Conservation (phyloP, 2,113 vertebrate genomes). For the Willisornis vidua region DNA sequence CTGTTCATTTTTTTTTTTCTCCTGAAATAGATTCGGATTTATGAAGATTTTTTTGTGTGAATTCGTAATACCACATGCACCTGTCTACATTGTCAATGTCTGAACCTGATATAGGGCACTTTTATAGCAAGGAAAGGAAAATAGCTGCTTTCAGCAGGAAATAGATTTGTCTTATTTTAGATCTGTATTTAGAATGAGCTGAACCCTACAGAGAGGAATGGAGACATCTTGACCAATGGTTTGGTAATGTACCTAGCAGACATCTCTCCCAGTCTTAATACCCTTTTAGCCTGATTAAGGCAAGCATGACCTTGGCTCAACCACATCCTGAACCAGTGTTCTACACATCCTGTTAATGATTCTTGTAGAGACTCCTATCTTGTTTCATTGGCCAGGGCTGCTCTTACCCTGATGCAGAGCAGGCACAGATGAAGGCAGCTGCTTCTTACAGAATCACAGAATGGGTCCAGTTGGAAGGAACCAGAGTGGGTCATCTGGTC, state of each 20-base stretch:
- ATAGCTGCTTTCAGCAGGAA: background rate
- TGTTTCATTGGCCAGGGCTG: background rate
- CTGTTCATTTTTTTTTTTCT: background rate
- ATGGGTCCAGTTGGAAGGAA: background rate
- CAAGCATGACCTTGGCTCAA: background rate
- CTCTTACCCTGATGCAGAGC: background rate
- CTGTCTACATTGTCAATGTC: background rate
- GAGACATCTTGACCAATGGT: background rate
- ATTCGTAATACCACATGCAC: background rate
- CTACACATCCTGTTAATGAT: background rate
- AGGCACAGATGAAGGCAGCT: background rate
- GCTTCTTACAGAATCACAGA: background rate
- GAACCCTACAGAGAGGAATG: background rate
- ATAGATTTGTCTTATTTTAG: background rate
- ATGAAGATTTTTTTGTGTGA: background rate
- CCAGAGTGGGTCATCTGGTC: background rate
- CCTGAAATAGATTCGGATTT: background rate
- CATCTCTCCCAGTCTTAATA: background rate
- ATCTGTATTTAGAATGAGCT: background rate
- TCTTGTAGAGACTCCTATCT: background rate
- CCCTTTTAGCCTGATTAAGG: background rate
- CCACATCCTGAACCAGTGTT: background rate
- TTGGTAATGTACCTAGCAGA: background rate
- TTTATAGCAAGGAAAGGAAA: background rate
- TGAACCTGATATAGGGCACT: background rate